Percentiles rank a stretch among this genome's conserved stretches.
phyloP scores from a whole-genome alignment of 30 jellyfish, hydroid and myxozoan species.

The Cassiopea xamachana region DNA sequence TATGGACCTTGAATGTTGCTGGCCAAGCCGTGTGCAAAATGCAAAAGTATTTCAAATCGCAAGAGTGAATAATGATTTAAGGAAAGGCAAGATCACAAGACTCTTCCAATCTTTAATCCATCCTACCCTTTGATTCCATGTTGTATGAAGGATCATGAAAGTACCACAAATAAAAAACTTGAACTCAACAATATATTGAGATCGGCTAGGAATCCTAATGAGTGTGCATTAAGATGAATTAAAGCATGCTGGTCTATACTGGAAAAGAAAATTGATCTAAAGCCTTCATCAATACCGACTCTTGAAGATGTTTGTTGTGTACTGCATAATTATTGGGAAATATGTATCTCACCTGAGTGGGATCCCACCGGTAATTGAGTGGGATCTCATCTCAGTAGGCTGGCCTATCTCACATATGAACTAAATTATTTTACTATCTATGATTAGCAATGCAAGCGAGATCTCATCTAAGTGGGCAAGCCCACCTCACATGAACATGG shows the following conservation, averaged over 20 bases:
- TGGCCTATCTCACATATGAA: too few species aligned
- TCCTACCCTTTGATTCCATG: constrained; percentile 80
- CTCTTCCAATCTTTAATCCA: constrained; percentile 26
- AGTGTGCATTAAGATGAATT: constrained; percentile 86
- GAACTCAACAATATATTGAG: constrained; percentile 70
- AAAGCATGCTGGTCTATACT: constrained; percentile 79
- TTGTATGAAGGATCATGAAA: constrained; percentile 73
- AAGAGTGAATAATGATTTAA: constrained; percentile 14
- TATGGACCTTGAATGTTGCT: constrained; percentile 82
- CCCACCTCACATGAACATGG: too few species aligned
- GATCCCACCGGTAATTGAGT: too few species aligned
- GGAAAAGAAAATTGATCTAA: constrained; percentile 58
- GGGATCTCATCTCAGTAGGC: too few species aligned
- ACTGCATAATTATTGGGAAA: constrained; percentile 74
- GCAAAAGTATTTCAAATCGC: constrained; percentile 74
- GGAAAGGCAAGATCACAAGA: constrained; percentile 37
- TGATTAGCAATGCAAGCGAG: too few species aligned
- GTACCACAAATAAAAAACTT: constrained; percentile 55
- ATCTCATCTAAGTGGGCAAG: too few species aligned
- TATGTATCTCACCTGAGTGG: too few species aligned
- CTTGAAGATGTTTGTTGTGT: constrained; percentile 75
- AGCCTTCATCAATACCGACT: constrained; percentile 52
- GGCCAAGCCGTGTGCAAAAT: constrained; percentile 83
- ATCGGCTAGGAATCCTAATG: constrained; percentile 78
- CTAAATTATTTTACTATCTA: too few species aligned